Evolutionary conservation across 2,888 invertebrate genomes (phyloP), one percentile per base, ranked within the genome.

Genomic region (Imbricaverruca yamaguchii): DNA sequence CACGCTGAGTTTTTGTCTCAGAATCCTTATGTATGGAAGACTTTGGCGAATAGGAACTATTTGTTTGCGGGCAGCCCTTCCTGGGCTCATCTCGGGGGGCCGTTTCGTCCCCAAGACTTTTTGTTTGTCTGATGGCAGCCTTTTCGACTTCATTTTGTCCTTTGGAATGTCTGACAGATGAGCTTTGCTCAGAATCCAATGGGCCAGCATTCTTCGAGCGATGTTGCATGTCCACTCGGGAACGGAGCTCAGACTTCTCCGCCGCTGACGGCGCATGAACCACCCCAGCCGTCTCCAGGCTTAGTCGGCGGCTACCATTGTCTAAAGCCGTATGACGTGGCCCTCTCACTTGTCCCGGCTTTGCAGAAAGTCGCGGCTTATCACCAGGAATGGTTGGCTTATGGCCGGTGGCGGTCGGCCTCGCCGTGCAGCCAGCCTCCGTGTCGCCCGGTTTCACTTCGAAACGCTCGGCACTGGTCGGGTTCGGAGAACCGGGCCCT

Each of bases 311-410:
- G 53, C 11, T 23, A 21, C 18, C 74, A 53, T 53, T 53, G 55
- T 74, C 53, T 21, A 9, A 15, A 9, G 55, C 15, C 53, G 21
- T 55, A 53, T 55, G 74, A 53, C 53, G 11, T 53, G 21, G 7
- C 55, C 18, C 55, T 25, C 25, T 39, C 12, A 13, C 80, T 77
- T 59, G 53, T 25, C 80, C 78, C 21, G 84, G 80, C n/a, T 82
- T 74, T 15, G 74, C 10, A 9, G 74, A 21, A 9, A 74, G 74
- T 21, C 18, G 6, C 0, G 74, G 74, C 55, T 74, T 74, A 13
- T 74, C 74, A 11, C 53, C 53, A 23, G 21, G 53, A 53, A 74
- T 21, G 53, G 74, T 23, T 8, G 74, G 74, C 21, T 74, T 74
- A 69, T 25, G 69, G 15, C 13, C 15, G 13, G 15, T 39, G 25